Base-by-base conservation (phyloP, 2,888 invertebrate genomes). In the Germaria angustata region DNA sequence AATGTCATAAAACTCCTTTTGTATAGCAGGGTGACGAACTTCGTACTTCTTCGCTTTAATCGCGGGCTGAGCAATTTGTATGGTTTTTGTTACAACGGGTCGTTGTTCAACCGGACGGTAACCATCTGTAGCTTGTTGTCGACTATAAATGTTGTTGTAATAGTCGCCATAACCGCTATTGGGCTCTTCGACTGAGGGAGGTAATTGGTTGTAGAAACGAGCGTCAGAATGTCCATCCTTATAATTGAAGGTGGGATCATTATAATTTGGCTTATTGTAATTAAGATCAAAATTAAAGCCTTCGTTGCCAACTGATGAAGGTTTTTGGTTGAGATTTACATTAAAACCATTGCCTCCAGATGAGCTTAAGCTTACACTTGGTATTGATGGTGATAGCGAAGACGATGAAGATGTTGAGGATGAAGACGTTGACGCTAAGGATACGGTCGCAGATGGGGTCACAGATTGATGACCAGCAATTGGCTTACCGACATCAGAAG, bases 1-100 rank as follows among this genome's bases (percentile, higher is more conserved):
- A 84, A 94, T 93, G 85, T 94, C 94, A 88, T 93, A 94, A 88
- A 93, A 94, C 87, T 93, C 93, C 88, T 94, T 93, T 85, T 93
- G 93, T 80, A 94, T 93, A 39, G 93, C 93, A 49, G 93, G 93
- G 81, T 93, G 92, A 79, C 93, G 92, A 9, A 93, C 92, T 87
- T 93, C 93, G 86, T 92, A 92, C 82, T 92, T 93, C 71, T 93
- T 92, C 24, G 93, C 93, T 84, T 93, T 93, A 17, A 91, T 90
- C 2, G 93, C 93, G 0, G 93, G 93, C 85, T 93, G 93, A 5
- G 93, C 92, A 20, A 93, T 93, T 86, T 93, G 93, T 13, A 93
- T 91, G 53, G 93, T 92, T 84, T 93, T 93, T 84, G 93, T 89
- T 20, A 93, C 90, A 17, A 92, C 91, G 4, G 92, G 93, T 46